Conservation (phyloP, 2,113 vertebrate species). For the Ibidorhyncha struthersii region DNA sequence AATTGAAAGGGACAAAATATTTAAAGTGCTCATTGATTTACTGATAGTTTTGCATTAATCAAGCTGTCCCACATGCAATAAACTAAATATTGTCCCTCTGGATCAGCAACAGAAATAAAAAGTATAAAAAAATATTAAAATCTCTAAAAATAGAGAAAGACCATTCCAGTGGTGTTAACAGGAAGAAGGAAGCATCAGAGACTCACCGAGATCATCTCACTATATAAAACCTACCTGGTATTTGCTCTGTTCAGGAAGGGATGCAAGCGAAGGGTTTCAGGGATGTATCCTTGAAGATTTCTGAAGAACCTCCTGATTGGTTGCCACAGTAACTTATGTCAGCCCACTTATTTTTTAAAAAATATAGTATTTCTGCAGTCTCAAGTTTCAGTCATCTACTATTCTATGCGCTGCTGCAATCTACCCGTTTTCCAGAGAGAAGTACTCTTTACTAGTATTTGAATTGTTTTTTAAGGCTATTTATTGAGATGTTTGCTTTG, state of each 20-base stretch:
- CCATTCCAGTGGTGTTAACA: background rate
- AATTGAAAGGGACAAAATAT: conserved; percentile 9
- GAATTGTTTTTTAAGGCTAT: background rate
- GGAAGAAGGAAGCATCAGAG: background rate
- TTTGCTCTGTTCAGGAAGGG: background rate
- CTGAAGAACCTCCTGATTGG: background rate
- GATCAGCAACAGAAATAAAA: background rate
- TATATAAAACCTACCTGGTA: background rate
- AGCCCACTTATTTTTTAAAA: background rate
- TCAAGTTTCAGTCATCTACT: background rate
- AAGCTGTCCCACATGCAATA: background rate
- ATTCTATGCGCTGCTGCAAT: background rate
- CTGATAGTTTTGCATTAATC: background rate
- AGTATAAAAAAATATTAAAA: background rate
- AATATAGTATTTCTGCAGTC: background rate
- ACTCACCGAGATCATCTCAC: background rate
- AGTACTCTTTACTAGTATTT: background rate
- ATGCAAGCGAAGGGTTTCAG: background rate
- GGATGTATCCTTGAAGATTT: background rate
- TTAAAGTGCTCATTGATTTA: background rate
- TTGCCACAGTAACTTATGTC: background rate
- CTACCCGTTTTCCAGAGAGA: background rate
- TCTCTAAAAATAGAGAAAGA: background rate
- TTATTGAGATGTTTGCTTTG: background rate
- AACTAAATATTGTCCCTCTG: background rate